Evolutionary conservation across 92 coral and sea anemone genomes (phyloP).

Genomic region (Epizoanthus ramosus): DNA sequence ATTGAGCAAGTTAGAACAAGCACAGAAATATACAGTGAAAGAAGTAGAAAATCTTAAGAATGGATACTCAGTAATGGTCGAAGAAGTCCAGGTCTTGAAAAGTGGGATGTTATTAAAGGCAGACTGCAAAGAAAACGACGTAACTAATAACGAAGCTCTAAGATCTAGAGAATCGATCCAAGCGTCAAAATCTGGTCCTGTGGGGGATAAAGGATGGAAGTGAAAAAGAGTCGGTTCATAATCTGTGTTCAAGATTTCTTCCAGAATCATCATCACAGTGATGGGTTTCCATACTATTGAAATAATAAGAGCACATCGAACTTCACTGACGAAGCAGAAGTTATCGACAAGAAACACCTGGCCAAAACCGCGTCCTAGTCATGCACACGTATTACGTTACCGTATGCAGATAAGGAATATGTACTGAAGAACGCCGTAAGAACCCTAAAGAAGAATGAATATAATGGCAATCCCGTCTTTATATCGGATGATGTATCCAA

Average conservation of each 20-base stretch:
- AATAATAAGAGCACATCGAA: conserved; percentile 37
- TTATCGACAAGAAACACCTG: background rate
- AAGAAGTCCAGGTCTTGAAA: conserved; percentile 22
- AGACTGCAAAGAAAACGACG: background rate
- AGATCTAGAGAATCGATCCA: conserved; percentile 23
- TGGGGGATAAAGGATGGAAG: conserved; percentile 15
- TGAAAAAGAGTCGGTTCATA: background rate
- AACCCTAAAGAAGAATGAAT: background rate
- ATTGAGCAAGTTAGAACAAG: conserved; percentile 18
- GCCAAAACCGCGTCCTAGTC: conserved; percentile 8
- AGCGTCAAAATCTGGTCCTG: conserved; percentile 11
- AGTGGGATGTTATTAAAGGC: background rate
- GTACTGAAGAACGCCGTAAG: no score
- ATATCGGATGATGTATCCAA: conserved; percentile 35
- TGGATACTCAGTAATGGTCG: conserved; percentile 8
- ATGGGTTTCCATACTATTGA: conserved; percentile 1
- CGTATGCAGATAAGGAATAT: conserved; percentile 14
- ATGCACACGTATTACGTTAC: conserved; percentile 28
- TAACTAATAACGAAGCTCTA: conserved; percentile 17
- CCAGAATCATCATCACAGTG: conserved; percentile 6
- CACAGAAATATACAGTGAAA: conserved; percentile 25
- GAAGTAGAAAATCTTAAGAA: conserved; percentile 32
- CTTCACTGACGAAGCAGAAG: conserved; percentile 9
- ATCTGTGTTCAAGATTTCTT: background rate
- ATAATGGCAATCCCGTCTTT: background rate